Conservation (phyloP, 1,140 invertebrate species). For the Drosophila nebulosa region DNA sequence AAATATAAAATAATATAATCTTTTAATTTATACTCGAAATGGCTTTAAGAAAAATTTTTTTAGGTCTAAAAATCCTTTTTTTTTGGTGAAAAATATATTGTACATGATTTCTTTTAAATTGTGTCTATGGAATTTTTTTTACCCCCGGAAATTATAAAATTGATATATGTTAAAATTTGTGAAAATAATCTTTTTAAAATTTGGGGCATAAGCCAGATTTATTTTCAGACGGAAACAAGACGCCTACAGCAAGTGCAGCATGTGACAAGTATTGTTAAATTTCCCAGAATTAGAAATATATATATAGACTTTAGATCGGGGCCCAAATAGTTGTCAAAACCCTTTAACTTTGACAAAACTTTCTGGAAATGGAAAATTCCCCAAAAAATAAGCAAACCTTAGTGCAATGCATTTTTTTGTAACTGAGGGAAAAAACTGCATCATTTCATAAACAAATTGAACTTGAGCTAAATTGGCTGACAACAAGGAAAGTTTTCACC, state of each 20-base stretch:
- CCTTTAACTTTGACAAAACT: background rate
- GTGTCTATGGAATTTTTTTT: too few species aligned
- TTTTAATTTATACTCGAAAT: constrained; percentile 14
- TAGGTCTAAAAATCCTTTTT: constrained; percentile 31
- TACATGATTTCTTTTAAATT: background rate
- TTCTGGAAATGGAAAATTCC: background rate
- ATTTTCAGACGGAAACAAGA: constrained; percentile 41
- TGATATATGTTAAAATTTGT: background rate
- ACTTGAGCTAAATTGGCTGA: constrained; percentile 58
- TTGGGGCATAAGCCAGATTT: constrained; percentile 25
- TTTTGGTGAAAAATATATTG: constrained; percentile 18
- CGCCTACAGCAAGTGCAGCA: constrained; percentile 43
- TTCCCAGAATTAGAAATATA: background rate
- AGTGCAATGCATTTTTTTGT: background rate
- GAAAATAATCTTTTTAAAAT: background rate
- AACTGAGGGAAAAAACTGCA: background rate
- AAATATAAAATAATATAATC: too few species aligned
- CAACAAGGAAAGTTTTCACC: constrained; percentile 60
- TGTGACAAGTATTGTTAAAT: constrained; percentile 33
- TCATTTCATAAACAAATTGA: constrained; percentile 52
- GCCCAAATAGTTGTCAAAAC: background rate
- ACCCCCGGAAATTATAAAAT: background rate
- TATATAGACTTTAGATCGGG: background rate
- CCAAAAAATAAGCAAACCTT: background rate
- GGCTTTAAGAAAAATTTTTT: constrained; percentile 27